Evolutionary conservation across 2,113 vertebrate species (phyloP).

Genomic region (Sprattus sprattus): DNA sequence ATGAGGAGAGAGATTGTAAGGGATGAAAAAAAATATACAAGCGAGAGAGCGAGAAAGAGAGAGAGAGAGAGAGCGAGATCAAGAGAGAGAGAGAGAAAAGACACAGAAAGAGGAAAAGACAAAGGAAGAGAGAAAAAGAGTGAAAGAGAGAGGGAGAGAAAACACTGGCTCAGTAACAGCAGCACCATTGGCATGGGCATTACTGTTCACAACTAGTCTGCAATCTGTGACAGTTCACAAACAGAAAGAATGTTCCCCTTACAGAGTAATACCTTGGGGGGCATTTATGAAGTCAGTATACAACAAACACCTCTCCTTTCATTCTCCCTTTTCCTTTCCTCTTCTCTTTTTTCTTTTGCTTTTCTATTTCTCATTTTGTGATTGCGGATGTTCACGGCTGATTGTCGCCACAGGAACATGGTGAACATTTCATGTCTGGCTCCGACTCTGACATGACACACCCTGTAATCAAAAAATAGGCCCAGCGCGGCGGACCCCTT

Average conservation of each 20-base stretch:
- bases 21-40: too few relatives aligned
- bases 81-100: not conserved
- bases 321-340: not conserved
- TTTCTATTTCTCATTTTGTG: not conserved
- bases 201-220: not conserved
- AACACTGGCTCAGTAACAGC: not conserved
- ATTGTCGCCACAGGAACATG: constrained; percentile 15
- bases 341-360: not conserved
- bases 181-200: not conserved
- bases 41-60: not conserved
- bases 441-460: not conserved
- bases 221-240: not conserved
- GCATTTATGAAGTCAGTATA: not conserved
- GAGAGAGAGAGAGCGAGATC: not conserved
- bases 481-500: not conserved
- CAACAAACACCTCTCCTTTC: not conserved
- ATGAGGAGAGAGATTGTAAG: too few relatives aligned
- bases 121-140: not conserved
- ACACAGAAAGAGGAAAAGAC: not conserved
- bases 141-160: not conserved
- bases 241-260: not conserved
- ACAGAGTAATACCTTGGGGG: not conserved
- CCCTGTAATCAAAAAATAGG: not conserved
- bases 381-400: constrained; percentile 18
- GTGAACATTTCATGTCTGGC: not conserved